Evolutionary conservation across 53 echinoderm and acorn worm genomes (phyloP).

Genomic region (Echinometra lucunter): DNA sequence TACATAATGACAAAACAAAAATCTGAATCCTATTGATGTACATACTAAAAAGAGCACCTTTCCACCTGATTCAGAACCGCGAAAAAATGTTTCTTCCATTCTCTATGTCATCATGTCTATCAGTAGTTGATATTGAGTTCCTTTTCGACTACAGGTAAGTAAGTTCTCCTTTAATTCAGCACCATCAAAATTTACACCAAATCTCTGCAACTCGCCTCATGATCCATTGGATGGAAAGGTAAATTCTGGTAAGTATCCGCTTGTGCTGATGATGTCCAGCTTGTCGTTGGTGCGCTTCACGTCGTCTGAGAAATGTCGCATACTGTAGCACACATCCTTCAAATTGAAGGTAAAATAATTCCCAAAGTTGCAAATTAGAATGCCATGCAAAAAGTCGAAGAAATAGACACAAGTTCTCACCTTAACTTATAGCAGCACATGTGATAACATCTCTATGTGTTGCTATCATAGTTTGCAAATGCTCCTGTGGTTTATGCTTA

Average conservation of each 20-base stretch:
- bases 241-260: conserved; percentile 59
- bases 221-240: conserved; percentile 60
- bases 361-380: too few relatives aligned
- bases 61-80: background rate
- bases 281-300: conserved; percentile 83
- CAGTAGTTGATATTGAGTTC: background rate
- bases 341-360: conserved; percentile 5
- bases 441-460: too few relatives aligned
- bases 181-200: background rate
- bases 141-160: background rate
- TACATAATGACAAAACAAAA: too few relatives aligned
- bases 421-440: too few relatives aligned
- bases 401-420: too few relatives aligned
- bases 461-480: too few relatives aligned
- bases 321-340: conserved; percentile 94
- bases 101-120: background rate
- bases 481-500: too few relatives aligned
- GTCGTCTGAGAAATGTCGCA: conserved; percentile 87
- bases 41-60: background rate
- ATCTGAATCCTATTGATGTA: background rate
- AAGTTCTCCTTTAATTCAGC: background rate
- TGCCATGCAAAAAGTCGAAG: background rate
- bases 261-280: conserved; percentile 86
- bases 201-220: background rate
- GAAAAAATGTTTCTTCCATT: background rate